Percentiles rank a stretch among this genome's conserved stretches.
Conservation (phyloP, 1,140 invertebrate genomes). For the Drosophila pseudoananassae region DNA sequence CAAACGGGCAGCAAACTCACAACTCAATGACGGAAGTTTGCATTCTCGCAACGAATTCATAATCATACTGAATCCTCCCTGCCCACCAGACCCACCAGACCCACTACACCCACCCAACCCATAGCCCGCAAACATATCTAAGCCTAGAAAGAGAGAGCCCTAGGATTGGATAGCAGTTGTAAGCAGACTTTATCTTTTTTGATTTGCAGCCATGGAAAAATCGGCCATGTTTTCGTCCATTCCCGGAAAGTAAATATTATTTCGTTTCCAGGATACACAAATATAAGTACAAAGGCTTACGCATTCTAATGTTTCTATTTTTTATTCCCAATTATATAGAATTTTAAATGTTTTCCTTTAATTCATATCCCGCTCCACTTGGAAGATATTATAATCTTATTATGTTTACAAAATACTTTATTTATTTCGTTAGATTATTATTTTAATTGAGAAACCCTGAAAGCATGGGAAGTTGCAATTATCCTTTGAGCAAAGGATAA, state of each 20-base stretch:
- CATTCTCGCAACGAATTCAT: constrained; percentile 81
- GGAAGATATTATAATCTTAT: too few species aligned
- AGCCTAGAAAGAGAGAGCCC: constrained; percentile 13
- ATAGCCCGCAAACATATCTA: constrained; percentile 5
- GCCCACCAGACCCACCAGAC: constrained; percentile 3
- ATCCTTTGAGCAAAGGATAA: constrained; percentile 43
- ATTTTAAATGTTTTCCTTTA: too few species aligned
- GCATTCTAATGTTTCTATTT: neutral
- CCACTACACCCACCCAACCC: neutral
- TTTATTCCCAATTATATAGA: too few species aligned
- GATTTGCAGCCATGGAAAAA: constrained; percentile 62
- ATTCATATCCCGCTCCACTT: too few species aligned
- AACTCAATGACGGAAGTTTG: constrained; percentile 82
- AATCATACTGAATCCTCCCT: constrained; percentile 66
- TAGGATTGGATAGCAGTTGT: constrained; percentile 66
- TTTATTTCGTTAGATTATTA: constrained; percentile 7
- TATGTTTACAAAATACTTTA: neutral
- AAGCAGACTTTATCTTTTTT: constrained; percentile 81
- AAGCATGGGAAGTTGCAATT: constrained; percentile 48
- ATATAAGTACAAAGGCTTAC: constrained; percentile 18
- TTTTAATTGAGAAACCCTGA: constrained; percentile 23
- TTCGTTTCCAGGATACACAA: constrained; percentile 53
- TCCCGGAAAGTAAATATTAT: constrained; percentile 71
- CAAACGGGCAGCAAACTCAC: constrained; percentile 61
- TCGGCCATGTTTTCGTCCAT: constrained; percentile 35